phyloP scores from a whole-genome alignment of 1,140 invertebrate genomes.

The Hydropsyche tenuis region DNA sequence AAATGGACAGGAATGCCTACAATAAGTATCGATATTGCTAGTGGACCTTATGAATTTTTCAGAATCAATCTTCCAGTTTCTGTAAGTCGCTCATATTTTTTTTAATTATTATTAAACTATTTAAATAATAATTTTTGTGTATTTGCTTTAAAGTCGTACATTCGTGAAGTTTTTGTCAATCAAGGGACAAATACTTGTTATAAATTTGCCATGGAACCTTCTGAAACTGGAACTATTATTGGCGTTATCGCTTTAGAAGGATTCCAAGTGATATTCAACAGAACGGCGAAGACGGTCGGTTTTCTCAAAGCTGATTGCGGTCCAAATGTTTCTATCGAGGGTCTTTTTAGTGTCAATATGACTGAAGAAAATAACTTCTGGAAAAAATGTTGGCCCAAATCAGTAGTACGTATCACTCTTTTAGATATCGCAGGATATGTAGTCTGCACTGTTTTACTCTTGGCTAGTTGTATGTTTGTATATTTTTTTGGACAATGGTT shows the following conservation, averaged over 20 bases:
- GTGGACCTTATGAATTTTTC: constrained; percentile 33
- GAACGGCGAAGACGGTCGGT: constrained; percentile 43
- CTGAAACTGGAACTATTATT: constrained; percentile 43
- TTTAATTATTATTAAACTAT: not conserved
- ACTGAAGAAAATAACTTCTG: constrained; percentile 29
- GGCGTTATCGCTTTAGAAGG: constrained; percentile 48
- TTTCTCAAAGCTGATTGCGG: constrained; percentile 48
- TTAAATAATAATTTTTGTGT: no score
- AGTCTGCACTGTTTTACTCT: constrained; percentile 43
- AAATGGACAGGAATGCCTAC: constrained; percentile 40
- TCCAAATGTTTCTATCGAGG: constrained; percentile 38
- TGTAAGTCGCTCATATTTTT: constrained; percentile 25
- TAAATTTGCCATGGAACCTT: constrained; percentile 46
- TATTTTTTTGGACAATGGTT: constrained; percentile 48
- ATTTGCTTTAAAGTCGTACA: constrained; percentile 46
- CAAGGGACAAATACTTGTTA: constrained; percentile 42
- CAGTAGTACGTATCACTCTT: constrained; percentile 29
- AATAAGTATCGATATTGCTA: constrained; percentile 43
- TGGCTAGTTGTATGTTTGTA: constrained; percentile 46
- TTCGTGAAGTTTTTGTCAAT: constrained; percentile 43
- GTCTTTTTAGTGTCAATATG: constrained; percentile 29
- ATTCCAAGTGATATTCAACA: constrained; percentile 48
- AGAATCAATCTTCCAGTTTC: constrained; percentile 42
- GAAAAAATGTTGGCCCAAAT: constrained; percentile 30
- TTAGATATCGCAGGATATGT: constrained; percentile 46